These are phyloP conservation scores for Phortica magna DNA, from an alignment of 2,888 invertebrate genomes.

Conservation along the genomic window DNA sequence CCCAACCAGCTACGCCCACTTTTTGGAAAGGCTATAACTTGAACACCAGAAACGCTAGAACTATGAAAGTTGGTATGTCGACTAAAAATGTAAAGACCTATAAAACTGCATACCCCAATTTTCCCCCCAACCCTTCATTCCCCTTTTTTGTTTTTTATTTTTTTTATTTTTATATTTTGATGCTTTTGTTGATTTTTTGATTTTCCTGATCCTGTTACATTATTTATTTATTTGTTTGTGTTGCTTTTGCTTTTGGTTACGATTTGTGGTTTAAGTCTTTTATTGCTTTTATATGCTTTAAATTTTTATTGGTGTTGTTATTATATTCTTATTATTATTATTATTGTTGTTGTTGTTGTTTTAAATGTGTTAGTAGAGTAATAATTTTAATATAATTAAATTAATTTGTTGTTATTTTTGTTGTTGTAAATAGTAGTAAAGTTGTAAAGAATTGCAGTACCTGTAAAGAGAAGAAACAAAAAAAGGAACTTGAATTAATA, in stretches of 20 bases:
- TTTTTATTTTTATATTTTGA: constrained; percentile 20
- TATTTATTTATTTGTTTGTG: not conserved
- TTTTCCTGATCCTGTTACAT: not conserved
- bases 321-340: not conserved
- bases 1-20: too few species aligned
- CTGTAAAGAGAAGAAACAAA: constrained; percentile 5
- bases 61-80: too few species aligned
- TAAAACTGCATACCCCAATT: too few species aligned
- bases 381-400: constrained; percentile 13
- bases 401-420: constrained; percentile 18
- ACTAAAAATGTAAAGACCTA: too few species aligned
- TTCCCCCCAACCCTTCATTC: too few species aligned
- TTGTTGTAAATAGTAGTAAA: constrained; percentile 22
- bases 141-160: too few species aligned
- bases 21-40: too few species aligned
- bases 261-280: constrained; percentile 27
- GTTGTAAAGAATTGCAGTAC: constrained; percentile 28
- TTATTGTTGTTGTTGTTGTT: constrained; percentile 18
- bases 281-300: constrained; percentile 22
- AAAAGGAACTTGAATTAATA: not conserved
- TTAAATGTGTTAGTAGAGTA: constrained; percentile 12
- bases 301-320: constrained; percentile 1
- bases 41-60: too few species aligned
- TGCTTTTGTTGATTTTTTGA: not conserved
- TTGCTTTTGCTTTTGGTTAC: constrained; percentile 21